Evolutionary conservation across 2,888 invertebrate species (phyloP), one percentile per base, ranked within the genome.

Genomic region (Hypomecis punctinalis): DNA sequence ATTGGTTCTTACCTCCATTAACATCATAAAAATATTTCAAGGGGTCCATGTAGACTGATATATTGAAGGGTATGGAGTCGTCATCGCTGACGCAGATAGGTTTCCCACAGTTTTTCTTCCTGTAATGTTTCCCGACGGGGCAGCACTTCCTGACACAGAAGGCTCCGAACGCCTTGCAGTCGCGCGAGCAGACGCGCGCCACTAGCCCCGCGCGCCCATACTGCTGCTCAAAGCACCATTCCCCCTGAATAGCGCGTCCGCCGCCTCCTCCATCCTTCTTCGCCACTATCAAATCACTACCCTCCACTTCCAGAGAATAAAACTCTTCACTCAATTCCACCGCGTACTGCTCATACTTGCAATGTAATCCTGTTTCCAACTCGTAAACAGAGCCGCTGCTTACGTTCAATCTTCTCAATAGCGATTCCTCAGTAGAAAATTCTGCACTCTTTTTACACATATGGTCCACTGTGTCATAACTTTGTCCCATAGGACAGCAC

Each of bases 131-230:
- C 10, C 94, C 94, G 36, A 93, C 83, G 2, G 93, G 93, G 74
- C 94, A 94, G 71, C 94, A 94, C 76, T 94, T 94, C 61, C 87
- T 89, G 5, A 94, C 68, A 70, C 94, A 93, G 68, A 76, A 86
- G 4, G 90, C 90, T 36, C 81, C 86, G 68, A 82, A 90, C 5
- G 69, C 71, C 0, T 76, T 67, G 69, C 88, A 91, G 63, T 89
- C 79, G 9, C 69, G 70, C 5, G 88, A 80, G 70, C 93, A 93
- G 9, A 86, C 85, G 42, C 90, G 84, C 39, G 86, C 91, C 5
- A 93, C 75, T 45, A 89, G 65, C 33, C 71, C 74, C 0, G 69
- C 58, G 5, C 72, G 72, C 6, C 69, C 59, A 45, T 74, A 79
- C 43, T 85, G 82, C n/a, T 81, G 78, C 54, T 93, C 93, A 46